These are phyloP conservation scores for Corythornis madagascariensis DNA, from an alignment of 2,113 vertebrate genomes.

Conservation along the genomic window DNA sequence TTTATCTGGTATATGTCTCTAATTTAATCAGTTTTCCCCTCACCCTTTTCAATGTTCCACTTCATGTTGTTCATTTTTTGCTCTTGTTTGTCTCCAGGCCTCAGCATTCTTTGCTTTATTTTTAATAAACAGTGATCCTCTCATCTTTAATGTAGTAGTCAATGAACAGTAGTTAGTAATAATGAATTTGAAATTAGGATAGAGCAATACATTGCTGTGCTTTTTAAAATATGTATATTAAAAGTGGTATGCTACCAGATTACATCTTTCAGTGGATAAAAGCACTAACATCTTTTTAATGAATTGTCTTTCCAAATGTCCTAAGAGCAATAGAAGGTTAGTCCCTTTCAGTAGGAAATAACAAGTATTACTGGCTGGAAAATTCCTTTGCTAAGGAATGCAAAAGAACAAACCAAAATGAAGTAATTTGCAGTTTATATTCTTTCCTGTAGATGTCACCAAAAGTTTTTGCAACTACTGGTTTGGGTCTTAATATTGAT, in stretches of 20 bases:
- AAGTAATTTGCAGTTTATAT: slow-evolving; percentile 16
- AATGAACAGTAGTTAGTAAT: not conserved
- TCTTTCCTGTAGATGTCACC: slow-evolving; percentile 44
- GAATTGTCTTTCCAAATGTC: not conserved
- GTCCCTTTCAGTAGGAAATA: not conserved
- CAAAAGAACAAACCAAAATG: not conserved
- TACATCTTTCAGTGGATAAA: not conserved
- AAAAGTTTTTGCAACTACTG: not conserved
- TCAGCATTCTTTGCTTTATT: not conserved
- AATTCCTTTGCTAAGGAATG: not conserved
- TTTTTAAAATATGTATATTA: not conserved
- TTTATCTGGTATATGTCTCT: not conserved
- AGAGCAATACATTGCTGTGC: not conserved
- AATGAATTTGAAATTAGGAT: not conserved
- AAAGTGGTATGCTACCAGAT: not conserved
- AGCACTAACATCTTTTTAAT: not conserved
- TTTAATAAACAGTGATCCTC: not conserved
- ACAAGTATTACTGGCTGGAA: not conserved
- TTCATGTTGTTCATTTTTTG: not conserved
- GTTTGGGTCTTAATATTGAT: not conserved
- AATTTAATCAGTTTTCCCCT: not conserved
- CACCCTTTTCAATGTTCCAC: not conserved
- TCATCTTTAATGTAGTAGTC: not conserved
- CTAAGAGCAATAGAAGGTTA: not conserved
- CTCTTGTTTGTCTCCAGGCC: not conserved